Conservation (phyloP, 2,888 invertebrate species). For the Bruchidius siliquastri region DNA sequence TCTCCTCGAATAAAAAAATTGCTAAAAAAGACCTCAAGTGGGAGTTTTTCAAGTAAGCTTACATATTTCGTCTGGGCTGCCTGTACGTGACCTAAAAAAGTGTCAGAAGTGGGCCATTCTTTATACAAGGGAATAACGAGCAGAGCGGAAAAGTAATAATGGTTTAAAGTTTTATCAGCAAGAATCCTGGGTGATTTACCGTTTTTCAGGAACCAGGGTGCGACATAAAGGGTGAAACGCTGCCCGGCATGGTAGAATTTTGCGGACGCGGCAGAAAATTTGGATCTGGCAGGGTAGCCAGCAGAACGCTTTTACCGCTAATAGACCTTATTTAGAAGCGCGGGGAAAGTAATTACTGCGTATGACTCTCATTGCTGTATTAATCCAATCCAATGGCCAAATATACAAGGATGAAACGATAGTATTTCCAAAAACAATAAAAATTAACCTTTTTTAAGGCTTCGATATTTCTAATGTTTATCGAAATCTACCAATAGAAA, state of each 20-base stretch:
- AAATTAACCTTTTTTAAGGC: too few relatives aligned
- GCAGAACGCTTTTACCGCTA: neutral
- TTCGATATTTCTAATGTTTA: too few relatives aligned
- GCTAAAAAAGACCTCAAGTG: too few relatives aligned
- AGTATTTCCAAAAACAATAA: too few relatives aligned
- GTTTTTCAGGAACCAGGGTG: neutral
- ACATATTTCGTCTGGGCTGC: neutral
- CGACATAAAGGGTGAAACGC: neutral
- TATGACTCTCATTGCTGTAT: neutral
- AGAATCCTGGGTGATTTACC: neutral
- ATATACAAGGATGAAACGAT: too few relatives aligned
- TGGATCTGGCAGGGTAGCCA: neutral
- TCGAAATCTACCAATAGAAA: too few relatives aligned
- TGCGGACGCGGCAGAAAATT: neutral
- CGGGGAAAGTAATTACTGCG: neutral
- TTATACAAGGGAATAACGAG: neutral
- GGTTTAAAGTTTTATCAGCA: constrained; percentile 15
- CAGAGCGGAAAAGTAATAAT: constrained; percentile 18
- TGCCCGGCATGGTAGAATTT: neutral
- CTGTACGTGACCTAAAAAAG: neutral
- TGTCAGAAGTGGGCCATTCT: neutral
- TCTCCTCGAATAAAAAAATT: neutral
- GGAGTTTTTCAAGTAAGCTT: neutral
- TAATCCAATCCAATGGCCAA: too few relatives aligned
- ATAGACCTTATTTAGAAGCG: neutral